A percentile compares a stretch with the other conserved stretches of the same genome.
Evolutionary conservation across 2,113 vertebrate genomes (phyloP).

Genomic region (Bubo bubo): DNA sequence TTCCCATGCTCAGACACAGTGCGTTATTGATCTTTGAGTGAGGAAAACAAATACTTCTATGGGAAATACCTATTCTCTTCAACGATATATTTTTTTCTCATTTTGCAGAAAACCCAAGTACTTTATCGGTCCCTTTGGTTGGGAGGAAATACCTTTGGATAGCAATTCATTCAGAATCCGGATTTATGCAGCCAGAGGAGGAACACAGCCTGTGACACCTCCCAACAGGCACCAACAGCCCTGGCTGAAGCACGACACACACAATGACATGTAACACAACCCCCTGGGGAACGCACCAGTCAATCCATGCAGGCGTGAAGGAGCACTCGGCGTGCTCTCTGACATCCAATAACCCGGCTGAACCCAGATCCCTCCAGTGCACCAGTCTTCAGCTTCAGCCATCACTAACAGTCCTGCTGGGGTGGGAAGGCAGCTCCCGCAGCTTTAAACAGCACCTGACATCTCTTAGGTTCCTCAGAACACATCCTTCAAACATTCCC

Average conservation of each 20-base stretch:
- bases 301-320: not conserved
- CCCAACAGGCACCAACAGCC: not conserved
- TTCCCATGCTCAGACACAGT: not conserved
- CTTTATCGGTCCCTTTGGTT: not conserved
- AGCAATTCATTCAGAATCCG: fast-evolving
- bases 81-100: fast-evolving
- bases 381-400: not conserved
- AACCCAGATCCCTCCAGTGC: not conserved
- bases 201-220: fast-evolving
- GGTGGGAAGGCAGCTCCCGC: not conserved
- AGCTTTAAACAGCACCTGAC: not conserved
- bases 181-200: not conserved
- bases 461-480: not conserved
- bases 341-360: fast-evolving
- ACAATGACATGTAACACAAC: not conserved
- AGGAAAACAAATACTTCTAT: not conserved
- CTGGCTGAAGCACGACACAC: not conserved
- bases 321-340: fast-evolving
- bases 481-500: not conserved
- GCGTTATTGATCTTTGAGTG: not conserved
- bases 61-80: not conserved
- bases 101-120: not conserved
- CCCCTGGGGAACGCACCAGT: not conserved
- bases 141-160: not conserved
- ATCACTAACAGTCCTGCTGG: fast-evolving